Evolutionary conservation across 1,140 invertebrate genomes (phyloP).

Genomic region (Bombus picipes): DNA sequence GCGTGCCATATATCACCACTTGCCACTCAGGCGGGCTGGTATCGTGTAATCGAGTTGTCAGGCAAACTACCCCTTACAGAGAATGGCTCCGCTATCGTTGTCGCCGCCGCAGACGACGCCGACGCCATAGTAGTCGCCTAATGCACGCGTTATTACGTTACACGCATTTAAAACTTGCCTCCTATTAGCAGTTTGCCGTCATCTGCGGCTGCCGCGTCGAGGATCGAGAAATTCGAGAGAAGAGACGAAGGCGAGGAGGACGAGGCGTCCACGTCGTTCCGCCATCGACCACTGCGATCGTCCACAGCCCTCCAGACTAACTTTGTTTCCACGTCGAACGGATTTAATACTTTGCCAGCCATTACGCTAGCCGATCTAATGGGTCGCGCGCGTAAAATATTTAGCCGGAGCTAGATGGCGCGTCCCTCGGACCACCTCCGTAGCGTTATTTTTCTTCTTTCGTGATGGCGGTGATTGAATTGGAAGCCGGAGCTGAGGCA

Average conservation of each 20-base stretch:
- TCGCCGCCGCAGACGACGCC: constrained; percentile 68
- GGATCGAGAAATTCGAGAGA: constrained; percentile 60
- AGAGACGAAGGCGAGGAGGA: constrained; percentile 1
- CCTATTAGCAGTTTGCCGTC: constrained; percentile 69
- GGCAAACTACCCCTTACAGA: constrained; percentile 75
- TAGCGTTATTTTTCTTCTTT: constrained; percentile 9
- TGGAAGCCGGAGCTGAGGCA: neutral
- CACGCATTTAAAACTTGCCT: constrained; percentile 72
- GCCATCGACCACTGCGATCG: constrained; percentile 2
- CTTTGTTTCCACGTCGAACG: constrained; percentile 56
- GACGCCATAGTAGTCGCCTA: constrained; percentile 70
- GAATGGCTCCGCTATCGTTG: constrained; percentile 70
- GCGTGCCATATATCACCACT: constrained; percentile 73
- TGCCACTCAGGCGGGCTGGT: constrained; percentile 72
- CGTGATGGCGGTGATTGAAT: constrained; percentile 16
- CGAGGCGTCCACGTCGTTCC: neutral
- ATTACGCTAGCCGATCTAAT: constrained; percentile 34
- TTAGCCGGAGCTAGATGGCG: neutral
- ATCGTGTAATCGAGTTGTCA: constrained; percentile 78
- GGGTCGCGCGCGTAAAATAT: constrained; percentile 14
- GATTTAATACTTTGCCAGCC: constrained; percentile 58
- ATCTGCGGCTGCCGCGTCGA: constrained; percentile 54
- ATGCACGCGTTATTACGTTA: constrained; percentile 75
- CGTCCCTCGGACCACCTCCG: neutral
- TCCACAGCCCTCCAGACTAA: constrained; percentile 38